A percentile compares a stretch with the other conserved stretches of the same genome.
phyloP scores from a whole-genome alignment of 2,888 invertebrate species.

The Petrophora chlorosata region DNA sequence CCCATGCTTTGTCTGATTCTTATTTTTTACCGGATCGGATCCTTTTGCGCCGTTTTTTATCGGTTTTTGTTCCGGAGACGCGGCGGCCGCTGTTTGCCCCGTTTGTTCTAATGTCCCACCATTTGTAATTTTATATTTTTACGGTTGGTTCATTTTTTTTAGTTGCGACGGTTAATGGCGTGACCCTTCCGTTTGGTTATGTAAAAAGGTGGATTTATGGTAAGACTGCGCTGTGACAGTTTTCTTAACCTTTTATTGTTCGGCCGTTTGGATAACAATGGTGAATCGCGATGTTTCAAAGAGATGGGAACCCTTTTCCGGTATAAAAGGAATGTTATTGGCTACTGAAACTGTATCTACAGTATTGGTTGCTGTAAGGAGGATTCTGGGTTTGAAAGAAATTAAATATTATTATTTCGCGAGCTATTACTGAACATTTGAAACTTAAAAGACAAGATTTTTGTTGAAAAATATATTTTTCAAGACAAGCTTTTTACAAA shows the following conservation, averaged over 20 bases:
- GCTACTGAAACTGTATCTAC: no score
- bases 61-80: constrained; percentile 83
- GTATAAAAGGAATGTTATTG: background rate
- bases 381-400: no score
- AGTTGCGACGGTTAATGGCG: constrained; percentile 60
- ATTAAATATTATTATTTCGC: no score
- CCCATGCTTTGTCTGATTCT: constrained; percentile 81
- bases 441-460: no score
- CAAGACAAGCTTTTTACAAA: no score
- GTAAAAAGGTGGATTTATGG: constrained; percentile 52
- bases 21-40: constrained; percentile 83
- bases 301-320: background rate
- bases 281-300: constrained; percentile 3
- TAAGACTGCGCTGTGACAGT: constrained; percentile 25
- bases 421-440: no score
- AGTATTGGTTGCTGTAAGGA: no score
- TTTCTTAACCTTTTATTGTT: constrained; percentile 30
- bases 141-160: constrained; percentile 54
- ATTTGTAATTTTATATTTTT: constrained; percentile 79
- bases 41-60: constrained; percentile 79
- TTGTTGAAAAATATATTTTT: no score
- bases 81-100: constrained; percentile 61
- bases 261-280: constrained; percentile 4
- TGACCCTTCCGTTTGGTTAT: constrained; percentile 62
- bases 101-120: constrained; percentile 79